Conservation (phyloP, 1,140 invertebrate species). For the Meteorus sp. region DNA sequence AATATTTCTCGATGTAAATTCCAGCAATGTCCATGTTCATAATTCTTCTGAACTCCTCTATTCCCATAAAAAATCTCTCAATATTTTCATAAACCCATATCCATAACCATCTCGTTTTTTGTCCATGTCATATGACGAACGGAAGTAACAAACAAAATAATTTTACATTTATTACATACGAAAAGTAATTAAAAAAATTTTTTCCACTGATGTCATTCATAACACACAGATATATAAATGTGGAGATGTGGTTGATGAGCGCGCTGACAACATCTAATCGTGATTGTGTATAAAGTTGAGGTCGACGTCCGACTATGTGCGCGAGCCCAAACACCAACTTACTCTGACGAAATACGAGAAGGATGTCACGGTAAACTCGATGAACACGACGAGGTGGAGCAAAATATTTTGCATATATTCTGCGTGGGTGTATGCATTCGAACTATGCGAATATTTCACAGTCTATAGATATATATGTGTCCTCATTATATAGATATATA, state of each 20-base stretch:
- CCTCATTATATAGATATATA: not conserved
- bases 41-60: no score
- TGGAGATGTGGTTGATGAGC: not conserved
- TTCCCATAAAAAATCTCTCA: no score
- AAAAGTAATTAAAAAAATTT: no score
- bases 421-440: not conserved
- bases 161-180: no score
- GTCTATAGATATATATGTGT: not conserved
- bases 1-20: no score
- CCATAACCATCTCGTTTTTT: no score
- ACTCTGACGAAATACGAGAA: not conserved
- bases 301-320: not conserved
- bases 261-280: not conserved
- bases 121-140: no score
- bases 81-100: no score
- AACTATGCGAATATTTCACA: not conserved
- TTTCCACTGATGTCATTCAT: no score
- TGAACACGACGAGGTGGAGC: constrained; percentile 11
- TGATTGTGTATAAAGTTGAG: not conserved
- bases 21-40: no score
- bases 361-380: constrained; percentile 18
- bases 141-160: no score
- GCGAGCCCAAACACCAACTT: not conserved
- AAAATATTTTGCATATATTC: constrained; percentile 22
- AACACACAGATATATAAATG: no score